Percentiles rank a stretch among this genome's conserved stretches.
Evolutionary conservation across 2,888 invertebrate species (phyloP).

Genomic region (Folsomia manolachei): DNA sequence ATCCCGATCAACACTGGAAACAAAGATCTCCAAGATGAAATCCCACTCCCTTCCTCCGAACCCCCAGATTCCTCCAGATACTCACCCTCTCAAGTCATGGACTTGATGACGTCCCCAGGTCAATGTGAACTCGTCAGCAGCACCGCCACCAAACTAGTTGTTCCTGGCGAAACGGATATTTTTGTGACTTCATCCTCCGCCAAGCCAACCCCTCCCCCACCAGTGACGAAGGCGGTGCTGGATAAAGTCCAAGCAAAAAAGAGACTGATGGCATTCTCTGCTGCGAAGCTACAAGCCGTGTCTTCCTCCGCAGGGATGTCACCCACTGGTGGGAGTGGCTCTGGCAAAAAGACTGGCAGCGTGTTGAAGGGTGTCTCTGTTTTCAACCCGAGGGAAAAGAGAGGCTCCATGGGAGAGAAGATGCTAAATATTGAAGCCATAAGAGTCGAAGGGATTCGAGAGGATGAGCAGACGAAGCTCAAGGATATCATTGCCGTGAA

Average conservation of each 20-base stretch:
- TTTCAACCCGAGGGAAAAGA: slow-evolving; percentile 39
- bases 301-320: slow-evolving; percentile 25
- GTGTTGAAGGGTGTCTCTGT: slow-evolving; percentile 46
- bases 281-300: slow-evolving; percentile 52
- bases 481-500: slow-evolving; percentile 49
- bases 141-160: neutral
- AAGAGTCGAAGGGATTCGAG: slow-evolving; percentile 41
- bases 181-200: slow-evolving; percentile 24
- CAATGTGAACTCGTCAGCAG: slow-evolving; percentile 19
- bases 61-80: slow-evolving; percentile 41
- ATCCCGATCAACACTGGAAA: slow-evolving; percentile 32
- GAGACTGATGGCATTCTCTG: slow-evolving; percentile 55
- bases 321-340: too few relatives aligned
- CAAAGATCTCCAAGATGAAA: slow-evolving; percentile 30
- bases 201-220: slow-evolving; percentile 12
- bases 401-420: slow-evolving; percentile 16
- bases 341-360: slow-evolving; percentile 35
- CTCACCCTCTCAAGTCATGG: slow-evolving; percentile 47
- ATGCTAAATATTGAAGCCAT: slow-evolving; percentile 34
- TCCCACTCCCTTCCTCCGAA: slow-evolving; percentile 46
- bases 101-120: slow-evolving; percentile 37
- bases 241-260: slow-evolving; percentile 55
- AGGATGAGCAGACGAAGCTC: slow-evolving; percentile 50
- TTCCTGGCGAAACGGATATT: neutral
- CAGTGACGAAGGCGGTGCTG: slow-evolving; percentile 47